Evolutionary conservation across 2,888 invertebrate species (phyloP), one percentile per base, ranked within the genome.

Genomic region (Drepana falcataria): DNA sequence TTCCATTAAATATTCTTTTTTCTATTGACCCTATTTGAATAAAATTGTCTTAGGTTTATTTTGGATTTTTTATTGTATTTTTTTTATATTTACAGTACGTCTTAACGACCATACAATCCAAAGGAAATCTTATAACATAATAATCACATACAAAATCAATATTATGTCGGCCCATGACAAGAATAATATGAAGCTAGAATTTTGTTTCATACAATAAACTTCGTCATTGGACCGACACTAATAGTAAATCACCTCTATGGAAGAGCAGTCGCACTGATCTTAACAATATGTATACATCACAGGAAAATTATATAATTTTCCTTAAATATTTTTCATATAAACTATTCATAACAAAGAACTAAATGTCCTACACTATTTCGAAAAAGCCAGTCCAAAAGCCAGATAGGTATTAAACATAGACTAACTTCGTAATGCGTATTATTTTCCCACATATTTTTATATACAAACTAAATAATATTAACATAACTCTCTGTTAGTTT

Each of bases 341-440:
- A 21, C 21, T 21, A 21, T 77, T 71, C 73, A 77, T 81, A 78
- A 73, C 68, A 79, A 79, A 74, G 74, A 77, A 77, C 71, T 77
- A 75, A 75, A 72, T 73, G 74, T 79, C 79, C 81, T 80, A 81
- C 53, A 73, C 81, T 86, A 87, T 76, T 73, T 79, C 66, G 72
- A 83, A 81, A 80, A 85, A 86, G 89, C 88, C 85, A 87, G 86
- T 87, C 85, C 76, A 82, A 80, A 86, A 87, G 87, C 84, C 75
- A 75, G 63, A 69, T 68, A 85, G 84, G 85, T 86, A 81, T 83
- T 83, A 79, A 77, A 79, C 85, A 85, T 41, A 83, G 77, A 85
- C 86, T 89, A 89, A 81, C 78, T 81, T 79, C 79, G 85, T 90
- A 91, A 90, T 84, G 91, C 91, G 91, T 87, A 91, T 91, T 51